phyloP scores from a whole-genome alignment of 2,888 invertebrate species.

The Drosophila anomalata region DNA sequence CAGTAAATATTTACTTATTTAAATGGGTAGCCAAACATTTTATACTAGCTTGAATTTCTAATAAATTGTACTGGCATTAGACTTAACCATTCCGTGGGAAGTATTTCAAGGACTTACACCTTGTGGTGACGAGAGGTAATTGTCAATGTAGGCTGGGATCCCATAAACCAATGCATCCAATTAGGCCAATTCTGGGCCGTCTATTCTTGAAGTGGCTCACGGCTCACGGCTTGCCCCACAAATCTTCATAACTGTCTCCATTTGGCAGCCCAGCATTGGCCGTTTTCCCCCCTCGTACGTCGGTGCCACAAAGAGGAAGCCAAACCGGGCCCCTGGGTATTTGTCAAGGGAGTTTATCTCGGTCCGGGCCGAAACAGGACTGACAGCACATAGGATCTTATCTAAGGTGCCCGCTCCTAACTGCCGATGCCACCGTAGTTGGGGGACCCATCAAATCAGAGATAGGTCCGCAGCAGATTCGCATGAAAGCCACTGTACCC shows the following conservation, averaged over 20 bases:
- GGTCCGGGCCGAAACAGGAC: slow-evolving; percentile 6
- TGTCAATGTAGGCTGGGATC: neutral
- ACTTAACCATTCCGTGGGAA: neutral
- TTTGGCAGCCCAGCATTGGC: neutral
- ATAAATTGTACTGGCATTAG: neutral
- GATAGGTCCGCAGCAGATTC: neutral
- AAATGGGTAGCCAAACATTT: too few species aligned
- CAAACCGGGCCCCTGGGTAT: slow-evolving; percentile 59
- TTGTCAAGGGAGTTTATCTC: slow-evolving; percentile 58
- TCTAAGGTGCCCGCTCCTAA: slow-evolving; percentile 60
- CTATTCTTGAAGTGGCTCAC: slow-evolving; percentile 4
- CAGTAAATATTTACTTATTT: too few species aligned
- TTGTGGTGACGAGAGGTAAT: neutral
- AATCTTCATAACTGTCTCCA: slow-evolving; percentile 65
- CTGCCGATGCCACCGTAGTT: slow-evolving; percentile 34
- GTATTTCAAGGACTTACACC: neutral
- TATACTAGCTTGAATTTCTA: too few species aligned
- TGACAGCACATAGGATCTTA: slow-evolving; percentile 72
- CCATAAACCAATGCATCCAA: neutral
- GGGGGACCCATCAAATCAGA: slow-evolving; percentile 2
- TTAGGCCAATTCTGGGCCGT: slow-evolving; percentile 2
- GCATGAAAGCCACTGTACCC: neutral
- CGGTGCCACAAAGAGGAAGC: slow-evolving; percentile 39
- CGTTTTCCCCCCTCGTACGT: slow-evolving; percentile 45
- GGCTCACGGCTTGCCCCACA: slow-evolving; percentile 30